Evolutionary conservation across 1,140 invertebrate species (phyloP).

Genomic region (Stegodyphus mimosarum): DNA sequence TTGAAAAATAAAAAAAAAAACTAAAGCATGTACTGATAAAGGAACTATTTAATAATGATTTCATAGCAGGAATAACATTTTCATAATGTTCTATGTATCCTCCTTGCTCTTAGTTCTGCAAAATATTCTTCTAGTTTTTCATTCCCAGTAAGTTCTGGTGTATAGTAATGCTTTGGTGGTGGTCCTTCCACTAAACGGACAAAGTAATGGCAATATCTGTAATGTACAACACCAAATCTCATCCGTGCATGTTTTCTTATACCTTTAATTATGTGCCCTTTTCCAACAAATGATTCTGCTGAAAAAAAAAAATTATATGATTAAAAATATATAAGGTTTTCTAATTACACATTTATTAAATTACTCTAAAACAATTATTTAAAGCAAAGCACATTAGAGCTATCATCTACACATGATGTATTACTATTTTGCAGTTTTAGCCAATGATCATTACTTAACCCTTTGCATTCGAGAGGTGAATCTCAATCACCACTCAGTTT

Average conservation of each 20-base stretch:
- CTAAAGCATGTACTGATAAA: background rate
- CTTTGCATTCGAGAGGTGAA: too few species aligned
- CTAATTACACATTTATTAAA: background rate
- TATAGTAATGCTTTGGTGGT: constrained; percentile 85
- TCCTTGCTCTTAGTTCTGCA: constrained; percentile 68
- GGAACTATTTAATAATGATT: background rate
- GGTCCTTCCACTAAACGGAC: constrained; percentile 90
- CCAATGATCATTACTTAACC: too few species aligned
- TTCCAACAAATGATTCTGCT: constrained; percentile 88
- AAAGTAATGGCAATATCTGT: constrained; percentile 88
- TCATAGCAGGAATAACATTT: background rate
- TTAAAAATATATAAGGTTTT: background rate
- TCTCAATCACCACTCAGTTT: too few species aligned
- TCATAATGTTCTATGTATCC: constrained; percentile 63
- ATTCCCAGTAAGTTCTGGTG: constrained; percentile 71
- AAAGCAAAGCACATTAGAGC: background rate
- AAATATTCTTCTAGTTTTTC: constrained; percentile 81
- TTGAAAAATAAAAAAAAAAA: too few species aligned
- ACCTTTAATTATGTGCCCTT: constrained; percentile 83
- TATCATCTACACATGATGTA: too few species aligned
- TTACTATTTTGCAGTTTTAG: too few species aligned
- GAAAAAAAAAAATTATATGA: constrained; percentile 66
- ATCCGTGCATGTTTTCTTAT: constrained; percentile 82
- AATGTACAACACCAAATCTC: constrained; percentile 78
- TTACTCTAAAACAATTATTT: background rate